Evolutionary conservation across 2,888 invertebrate genomes (phyloP).

Genomic region (Theodoxus fluviatilis): DNA sequence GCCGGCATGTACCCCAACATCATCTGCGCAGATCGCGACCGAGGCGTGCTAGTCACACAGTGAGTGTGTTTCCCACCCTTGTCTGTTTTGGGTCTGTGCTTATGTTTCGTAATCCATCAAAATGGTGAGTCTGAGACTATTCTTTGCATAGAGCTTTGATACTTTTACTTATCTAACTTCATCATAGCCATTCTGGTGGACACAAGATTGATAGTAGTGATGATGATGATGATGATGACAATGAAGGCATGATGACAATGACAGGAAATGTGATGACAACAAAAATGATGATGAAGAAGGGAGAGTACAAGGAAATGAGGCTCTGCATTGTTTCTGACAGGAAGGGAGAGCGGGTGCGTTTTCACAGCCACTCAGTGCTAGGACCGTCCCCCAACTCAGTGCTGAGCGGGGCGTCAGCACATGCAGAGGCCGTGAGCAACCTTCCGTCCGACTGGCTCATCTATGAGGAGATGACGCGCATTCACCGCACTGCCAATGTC

Average conservation of each 20-base stretch:
- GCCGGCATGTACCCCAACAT: constrained; percentile 91
- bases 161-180: too few relatives aligned
- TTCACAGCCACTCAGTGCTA: constrained; percentile 74
- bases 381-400: constrained; percentile 56
- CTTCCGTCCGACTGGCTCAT: constrained; percentile 84
- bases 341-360: constrained; percentile 71
- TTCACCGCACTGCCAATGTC: constrained; percentile 73
- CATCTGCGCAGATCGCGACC: constrained; percentile 64
- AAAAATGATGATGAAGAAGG: too few relatives aligned
- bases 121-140: too few relatives aligned
- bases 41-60: constrained; percentile 23
- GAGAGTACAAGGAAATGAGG: too few relatives aligned
- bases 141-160: too few relatives aligned
- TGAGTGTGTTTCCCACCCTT: too few relatives aligned
- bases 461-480: constrained; percentile 83
- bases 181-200: not conserved
- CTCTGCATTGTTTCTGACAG: too few relatives aligned
- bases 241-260: too few relatives aligned
- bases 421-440: constrained; percentile 61
- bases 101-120: too few relatives aligned
- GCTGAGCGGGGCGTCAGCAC: constrained; percentile 40
- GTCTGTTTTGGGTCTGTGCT: too few relatives aligned
- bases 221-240: too few relatives aligned
- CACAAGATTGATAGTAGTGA: not conserved
- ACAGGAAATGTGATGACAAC: too few relatives aligned